Evolutionary conservation across 2,888 invertebrate species (phyloP).

Genomic region (Pinctada fucata): DNA sequence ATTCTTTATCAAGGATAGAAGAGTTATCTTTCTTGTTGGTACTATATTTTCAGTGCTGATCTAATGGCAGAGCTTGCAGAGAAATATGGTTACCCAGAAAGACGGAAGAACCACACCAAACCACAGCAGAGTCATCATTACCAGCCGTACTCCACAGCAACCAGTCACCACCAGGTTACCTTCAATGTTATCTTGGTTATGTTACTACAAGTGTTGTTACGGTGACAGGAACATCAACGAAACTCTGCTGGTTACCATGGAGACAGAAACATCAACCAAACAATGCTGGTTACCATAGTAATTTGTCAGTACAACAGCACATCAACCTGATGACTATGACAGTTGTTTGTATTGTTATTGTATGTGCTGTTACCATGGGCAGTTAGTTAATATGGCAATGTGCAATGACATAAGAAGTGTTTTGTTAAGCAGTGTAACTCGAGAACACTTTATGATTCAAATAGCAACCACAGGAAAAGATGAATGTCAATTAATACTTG

Average conservation of each 20-base stretch:
- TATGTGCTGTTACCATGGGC: background rate
- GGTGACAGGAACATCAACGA: background rate
- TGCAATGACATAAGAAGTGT: background rate
- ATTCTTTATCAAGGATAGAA: too few species aligned
- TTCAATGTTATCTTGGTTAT: slow-evolving; percentile 18
- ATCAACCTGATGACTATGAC: too few species aligned
- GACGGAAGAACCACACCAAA: slow-evolving; percentile 6
- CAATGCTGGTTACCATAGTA: too few species aligned
- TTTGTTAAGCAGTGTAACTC: background rate
- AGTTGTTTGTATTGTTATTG: background rate
- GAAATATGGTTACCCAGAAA: slow-evolving; percentile 27
- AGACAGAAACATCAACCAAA: too few species aligned
- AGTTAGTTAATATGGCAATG: background rate
- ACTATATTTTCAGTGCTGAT: slow-evolving; percentile 38
- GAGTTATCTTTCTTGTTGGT: too few species aligned
- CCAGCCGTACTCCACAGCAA: slow-evolving; percentile 11
- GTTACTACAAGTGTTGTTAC: slow-evolving; percentile 19
- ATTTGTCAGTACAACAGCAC: too few species aligned
- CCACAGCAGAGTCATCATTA: slow-evolving; percentile 6
- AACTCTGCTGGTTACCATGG: too few species aligned
- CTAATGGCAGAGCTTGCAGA: slow-evolving; percentile 46
- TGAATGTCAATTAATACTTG: too few species aligned
- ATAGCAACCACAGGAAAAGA: too few species aligned
- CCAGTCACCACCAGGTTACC: background rate
- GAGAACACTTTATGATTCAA: too few species aligned